Evolutionary conservation across 1,140 invertebrate genomes (phyloP).

Genomic region (Drosophila willistoni): DNA sequence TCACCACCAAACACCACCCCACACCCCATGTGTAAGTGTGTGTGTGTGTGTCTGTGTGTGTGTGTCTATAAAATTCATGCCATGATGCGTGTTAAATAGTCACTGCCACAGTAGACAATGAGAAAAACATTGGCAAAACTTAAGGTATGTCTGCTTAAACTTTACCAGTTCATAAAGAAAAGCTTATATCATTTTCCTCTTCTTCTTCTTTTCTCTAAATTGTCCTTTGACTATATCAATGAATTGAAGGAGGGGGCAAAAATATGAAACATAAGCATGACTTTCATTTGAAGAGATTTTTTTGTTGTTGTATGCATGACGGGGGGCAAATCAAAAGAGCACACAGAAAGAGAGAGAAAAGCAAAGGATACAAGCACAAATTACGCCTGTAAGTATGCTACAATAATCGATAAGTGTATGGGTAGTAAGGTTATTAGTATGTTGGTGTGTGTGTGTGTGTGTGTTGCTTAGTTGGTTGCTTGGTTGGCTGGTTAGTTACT

Average conservation of each 20-base stretch:
- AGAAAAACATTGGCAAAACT: conserved; percentile 31
- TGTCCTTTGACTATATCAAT: conserved; percentile 38
- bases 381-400: conserved; percentile 74
- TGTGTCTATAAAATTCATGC: conserved; percentile 69
- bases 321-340: conserved; percentile 35
- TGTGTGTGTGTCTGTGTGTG: conserved; percentile 32
- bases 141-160: conserved; percentile 47
- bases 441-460: conserved; percentile 43
- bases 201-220: too few species aligned
- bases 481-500: conserved; percentile 38
- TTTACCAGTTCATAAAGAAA: conserved; percentile 14
- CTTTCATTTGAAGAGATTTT: conserved; percentile 43
- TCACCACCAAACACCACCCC: background rate
- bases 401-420: conserved; percentile 70
- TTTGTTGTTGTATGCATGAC: background rate
- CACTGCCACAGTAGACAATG: conserved; percentile 67
- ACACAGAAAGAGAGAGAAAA: conserved; percentile 26
- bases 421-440: conserved; percentile 20
- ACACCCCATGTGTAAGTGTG: conserved; percentile 11
- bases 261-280: conserved; percentile 57
- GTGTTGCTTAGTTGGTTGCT: conserved; percentile 23
- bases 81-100: conserved; percentile 79
- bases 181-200: background rate
- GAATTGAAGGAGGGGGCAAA: conserved; percentile 3
- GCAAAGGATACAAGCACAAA: conserved; percentile 10